Conservation (phyloP, 2,113 vertebrate species). For the Microtus oregoni region DNA sequence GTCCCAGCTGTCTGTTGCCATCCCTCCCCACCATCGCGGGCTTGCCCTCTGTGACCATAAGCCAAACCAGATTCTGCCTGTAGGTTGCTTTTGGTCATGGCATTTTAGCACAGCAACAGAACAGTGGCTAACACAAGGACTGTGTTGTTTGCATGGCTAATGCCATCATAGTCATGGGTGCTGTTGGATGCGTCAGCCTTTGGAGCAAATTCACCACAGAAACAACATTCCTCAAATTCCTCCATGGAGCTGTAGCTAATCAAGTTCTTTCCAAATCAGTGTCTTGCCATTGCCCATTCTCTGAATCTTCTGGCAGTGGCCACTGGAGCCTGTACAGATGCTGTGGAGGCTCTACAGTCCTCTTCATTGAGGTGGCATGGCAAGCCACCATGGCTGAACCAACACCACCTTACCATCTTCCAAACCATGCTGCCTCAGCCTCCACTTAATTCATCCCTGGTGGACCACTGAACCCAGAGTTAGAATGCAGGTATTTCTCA, state of each 20-base stretch:
- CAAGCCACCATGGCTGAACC: background rate
- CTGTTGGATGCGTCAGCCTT: slow-evolving; percentile 95
- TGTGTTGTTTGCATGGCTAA: slow-evolving; percentile 92
- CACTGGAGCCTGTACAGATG: background rate
- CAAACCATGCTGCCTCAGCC: background rate
- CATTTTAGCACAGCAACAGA: background rate
- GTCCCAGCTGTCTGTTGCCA: background rate
- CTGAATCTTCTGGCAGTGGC: background rate
- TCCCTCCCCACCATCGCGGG: background rate
- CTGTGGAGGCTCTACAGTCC: background rate
- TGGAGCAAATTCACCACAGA: slow-evolving; percentile 96
- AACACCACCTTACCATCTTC: background rate
- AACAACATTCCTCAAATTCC: slow-evolving; percentile 95
- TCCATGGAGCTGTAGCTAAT: slow-evolving; percentile 91
- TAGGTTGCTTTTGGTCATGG: background rate
- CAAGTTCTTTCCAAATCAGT: slow-evolving; percentile 97
- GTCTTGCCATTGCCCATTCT: slow-evolving; percentile 82
- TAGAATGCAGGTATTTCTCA: too few relatives aligned
- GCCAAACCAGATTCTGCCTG: background rate
- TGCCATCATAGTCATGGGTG: slow-evolving; percentile 94
- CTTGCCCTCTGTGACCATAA: background rate
- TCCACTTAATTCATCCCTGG: background rate
- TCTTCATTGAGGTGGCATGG: background rate
- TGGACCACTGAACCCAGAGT: background rate
- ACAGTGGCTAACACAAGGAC: background rate